These are phyloP conservation scores for Ophion costatus DNA, from an alignment of 2,888 invertebrate genomes.

Conservation along the genomic window DNA sequence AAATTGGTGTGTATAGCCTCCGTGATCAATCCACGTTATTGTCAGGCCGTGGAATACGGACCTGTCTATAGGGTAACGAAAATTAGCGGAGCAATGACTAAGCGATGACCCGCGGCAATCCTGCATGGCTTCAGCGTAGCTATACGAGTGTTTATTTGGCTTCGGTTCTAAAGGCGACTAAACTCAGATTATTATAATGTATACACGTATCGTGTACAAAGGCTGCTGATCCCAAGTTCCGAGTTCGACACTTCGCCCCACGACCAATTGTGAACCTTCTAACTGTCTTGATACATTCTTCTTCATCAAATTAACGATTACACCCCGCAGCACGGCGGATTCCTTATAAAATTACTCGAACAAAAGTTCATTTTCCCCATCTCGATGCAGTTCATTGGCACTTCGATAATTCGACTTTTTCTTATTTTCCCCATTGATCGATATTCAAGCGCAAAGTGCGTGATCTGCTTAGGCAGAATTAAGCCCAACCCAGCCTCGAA, in stretches of 20 bases:
- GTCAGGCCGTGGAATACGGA: slow-evolving; percentile 15
- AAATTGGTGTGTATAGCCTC: slow-evolving; percentile 1
- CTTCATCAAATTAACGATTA: too few species aligned
- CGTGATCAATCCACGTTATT: slow-evolving; percentile 32
- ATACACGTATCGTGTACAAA: slow-evolving; percentile 19
- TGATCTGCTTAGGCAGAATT: too few species aligned
- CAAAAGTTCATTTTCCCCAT: too few species aligned
- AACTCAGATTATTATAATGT: slow-evolving; percentile 11
- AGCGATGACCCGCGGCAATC: slow-evolving; percentile 72
- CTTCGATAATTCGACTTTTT: too few species aligned
- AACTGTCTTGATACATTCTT: too few species aligned
- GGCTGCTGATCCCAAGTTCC: slow-evolving; percentile 9
- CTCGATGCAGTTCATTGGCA: too few species aligned
- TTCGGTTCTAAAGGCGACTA: slow-evolving; percentile 68
- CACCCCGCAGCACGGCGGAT: too few species aligned
- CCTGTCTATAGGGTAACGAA: slow-evolving; percentile 51
- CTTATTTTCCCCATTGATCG: too few species aligned
- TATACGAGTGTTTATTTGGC: slow-evolving; percentile 76
- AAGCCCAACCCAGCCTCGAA: too few species aligned
- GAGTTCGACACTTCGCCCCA: neutral
- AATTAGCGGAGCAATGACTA: slow-evolving; percentile 75
- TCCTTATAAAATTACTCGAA: too few species aligned
- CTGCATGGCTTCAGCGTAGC: slow-evolving; percentile 48
- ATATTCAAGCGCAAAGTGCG: too few species aligned
- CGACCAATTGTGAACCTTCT: too few species aligned